Conservation (phyloP, 2,113 vertebrate genomes). For the Thymallus thymallus region DNA sequence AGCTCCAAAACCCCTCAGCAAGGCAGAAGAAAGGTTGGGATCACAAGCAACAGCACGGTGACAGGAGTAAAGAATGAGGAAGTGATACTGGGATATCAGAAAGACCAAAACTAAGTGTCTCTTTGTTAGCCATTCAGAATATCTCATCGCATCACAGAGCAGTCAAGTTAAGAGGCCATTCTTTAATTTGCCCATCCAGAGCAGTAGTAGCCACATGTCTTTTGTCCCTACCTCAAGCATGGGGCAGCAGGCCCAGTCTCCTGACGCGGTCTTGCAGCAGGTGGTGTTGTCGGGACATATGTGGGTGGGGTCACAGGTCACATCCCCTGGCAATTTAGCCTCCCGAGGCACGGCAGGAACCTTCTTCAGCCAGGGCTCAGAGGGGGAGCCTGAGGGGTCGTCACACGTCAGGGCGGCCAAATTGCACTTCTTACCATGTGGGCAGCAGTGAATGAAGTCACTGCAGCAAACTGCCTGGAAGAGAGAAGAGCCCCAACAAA, state of each 20-base stretch:
- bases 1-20: neutral
- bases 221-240: constrained; percentile 8
- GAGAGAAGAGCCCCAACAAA: neutral
- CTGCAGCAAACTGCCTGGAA: constrained; percentile 70
- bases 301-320: constrained; percentile 55
- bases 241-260: constrained; percentile 64
- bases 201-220: neutral
- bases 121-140: neutral
- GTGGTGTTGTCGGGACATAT: constrained; percentile 67
- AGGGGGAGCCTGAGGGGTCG: neutral
- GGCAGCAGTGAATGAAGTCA: constrained; percentile 65
- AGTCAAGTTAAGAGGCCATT: neutral
- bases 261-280: constrained; percentile 63
- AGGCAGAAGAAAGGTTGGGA: neutral
- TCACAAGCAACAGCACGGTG: neutral
- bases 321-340: neutral
- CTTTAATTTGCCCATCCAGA: neutral
- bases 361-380: constrained; percentile 55
- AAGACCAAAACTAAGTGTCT: no score
- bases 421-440: constrained; percentile 44
- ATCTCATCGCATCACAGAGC: neutral
- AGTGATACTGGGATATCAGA: neutral
- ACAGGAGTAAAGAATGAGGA: neutral
- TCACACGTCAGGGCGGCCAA: neutral
- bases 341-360: constrained; percentile 33